A percentile compares a stretch with the other conserved stretches of the same genome.
Conservation (phyloP, 2,888 invertebrate genomes). For the Nomada fabriciana region DNA sequence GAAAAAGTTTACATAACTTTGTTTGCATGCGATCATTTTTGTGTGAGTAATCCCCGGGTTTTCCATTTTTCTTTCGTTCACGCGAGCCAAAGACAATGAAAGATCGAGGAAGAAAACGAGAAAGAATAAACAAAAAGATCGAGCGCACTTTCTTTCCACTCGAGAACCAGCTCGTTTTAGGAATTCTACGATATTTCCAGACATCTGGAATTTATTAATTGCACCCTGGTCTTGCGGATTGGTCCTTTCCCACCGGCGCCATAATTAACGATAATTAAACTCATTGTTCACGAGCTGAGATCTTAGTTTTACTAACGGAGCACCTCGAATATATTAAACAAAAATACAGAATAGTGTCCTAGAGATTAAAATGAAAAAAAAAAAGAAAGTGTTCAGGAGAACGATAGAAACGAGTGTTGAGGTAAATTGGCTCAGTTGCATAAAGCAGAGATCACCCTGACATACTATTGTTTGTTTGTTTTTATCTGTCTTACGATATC, state of each 20-base stretch:
- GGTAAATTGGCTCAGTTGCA: slow-evolving; percentile 41
- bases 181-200: slow-evolving; percentile 45
- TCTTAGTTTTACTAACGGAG: slow-evolving; percentile 65
- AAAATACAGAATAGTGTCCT: slow-evolving; percentile 34
- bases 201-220: slow-evolving; percentile 49
- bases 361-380: slow-evolving; percentile 33
- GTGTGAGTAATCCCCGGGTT: neutral
- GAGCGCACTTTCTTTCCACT: slow-evolving; percentile 50
- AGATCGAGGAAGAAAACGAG: slow-evolving; percentile 6
- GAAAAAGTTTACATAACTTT: slow-evolving; percentile 11
- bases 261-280: slow-evolving; percentile 49
- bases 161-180: slow-evolving; percentile 69
- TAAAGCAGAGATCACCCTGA: slow-evolving; percentile 41
- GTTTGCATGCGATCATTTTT: neutral
- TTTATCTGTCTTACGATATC: neutral
- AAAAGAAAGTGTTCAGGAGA: slow-evolving; percentile 34
- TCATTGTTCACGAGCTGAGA: slow-evolving; percentile 68
- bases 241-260: slow-evolving; percentile 64
- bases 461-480: slow-evolving; percentile 4
- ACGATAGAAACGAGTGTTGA: slow-evolving; percentile 26
- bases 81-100: slow-evolving; percentile 15
- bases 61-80: slow-evolving; percentile 2
- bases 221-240: slow-evolving; percentile 64
- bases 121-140: slow-evolving; percentile 8
- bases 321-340: slow-evolving; percentile 64